phyloP scores from a whole-genome alignment of 2,888 invertebrate species.

The Diarsia brunnea region DNA sequence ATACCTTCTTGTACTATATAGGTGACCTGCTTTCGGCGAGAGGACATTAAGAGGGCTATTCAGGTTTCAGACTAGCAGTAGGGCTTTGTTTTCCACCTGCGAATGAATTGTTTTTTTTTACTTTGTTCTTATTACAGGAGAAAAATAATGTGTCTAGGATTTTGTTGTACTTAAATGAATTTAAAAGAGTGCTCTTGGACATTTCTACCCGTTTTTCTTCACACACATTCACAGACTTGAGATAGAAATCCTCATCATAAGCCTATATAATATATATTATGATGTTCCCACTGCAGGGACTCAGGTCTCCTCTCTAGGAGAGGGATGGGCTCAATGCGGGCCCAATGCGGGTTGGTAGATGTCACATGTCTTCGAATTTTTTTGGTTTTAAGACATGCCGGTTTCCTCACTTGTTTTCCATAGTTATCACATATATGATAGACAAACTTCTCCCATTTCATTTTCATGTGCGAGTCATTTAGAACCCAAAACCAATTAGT shows the following conservation, averaged over 20 bases:
- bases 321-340: too few relatives aligned
- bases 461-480: background rate
- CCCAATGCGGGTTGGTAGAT: too few relatives aligned
- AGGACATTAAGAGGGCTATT: slow-evolving; percentile 37
- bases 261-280: too few relatives aligned
- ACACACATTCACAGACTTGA: background rate
- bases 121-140: background rate
- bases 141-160: background rate
- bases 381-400: too few relatives aligned
- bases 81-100: slow-evolving; percentile 3
- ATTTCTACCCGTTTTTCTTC: background rate
- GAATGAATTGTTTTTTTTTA: background rate
- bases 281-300: too few relatives aligned
- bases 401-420: too few relatives aligned
- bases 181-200: background rate
- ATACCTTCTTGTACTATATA: slow-evolving; percentile 49
- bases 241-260: too few relatives aligned
- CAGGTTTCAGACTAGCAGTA: slow-evolving; percentile 12
- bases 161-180: background rate
- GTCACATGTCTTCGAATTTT: too few relatives aligned
- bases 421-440: too few relatives aligned
- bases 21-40: slow-evolving; percentile 37
- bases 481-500: background rate
- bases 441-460: background rate
- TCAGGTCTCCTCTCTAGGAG: too few relatives aligned